phyloP scores from a whole-genome alignment of 2,888 invertebrate species.

The Leucoma salicis region DNA sequence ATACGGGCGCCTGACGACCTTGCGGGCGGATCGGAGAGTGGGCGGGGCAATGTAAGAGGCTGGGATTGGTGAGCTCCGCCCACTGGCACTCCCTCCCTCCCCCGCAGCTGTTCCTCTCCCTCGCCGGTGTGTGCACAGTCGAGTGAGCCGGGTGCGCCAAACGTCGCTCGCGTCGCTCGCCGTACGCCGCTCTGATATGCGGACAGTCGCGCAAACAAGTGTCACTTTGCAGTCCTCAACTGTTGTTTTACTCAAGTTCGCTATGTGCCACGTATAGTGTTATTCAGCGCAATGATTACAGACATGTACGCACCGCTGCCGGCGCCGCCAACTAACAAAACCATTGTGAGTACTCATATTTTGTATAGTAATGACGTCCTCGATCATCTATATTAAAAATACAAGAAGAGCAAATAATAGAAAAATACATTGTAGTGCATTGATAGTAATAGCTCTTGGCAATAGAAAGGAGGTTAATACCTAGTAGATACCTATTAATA shows the following conservation, averaged over 20 bases:
- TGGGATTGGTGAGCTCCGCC: slow-evolving; percentile 66
- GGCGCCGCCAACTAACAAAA: slow-evolving; percentile 66
- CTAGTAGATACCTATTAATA: too few relatives aligned
- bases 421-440: not conserved
- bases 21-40: slow-evolving; percentile 70
- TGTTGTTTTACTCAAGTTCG: slow-evolving; percentile 30
- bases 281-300: slow-evolving; percentile 67
- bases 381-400: slow-evolving; percentile 20
- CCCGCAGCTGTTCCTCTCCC: slow-evolving; percentile 35
- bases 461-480: too few relatives aligned
- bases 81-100: slow-evolving; percentile 42
- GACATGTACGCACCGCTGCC: slow-evolving; percentile 77
- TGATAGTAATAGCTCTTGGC: not conserved
- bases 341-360: slow-evolving; percentile 62
- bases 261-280: slow-evolving; percentile 50
- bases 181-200: slow-evolving; percentile 42
- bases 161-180: slow-evolving; percentile 38
- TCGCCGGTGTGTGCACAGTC: slow-evolving; percentile 35
- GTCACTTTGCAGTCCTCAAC: slow-evolving; percentile 21
- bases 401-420: too few relatives aligned
- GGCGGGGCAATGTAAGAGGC: slow-evolving; percentile 73
- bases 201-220: slow-evolving; percentile 37
- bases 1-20: slow-evolving; percentile 72
- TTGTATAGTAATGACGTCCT: slow-evolving; percentile 21
- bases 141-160: slow-evolving; percentile 32